A percentile compares a stretch with the other conserved stretches of the same genome.
Evolutionary conservation across 53 echinoderm and acorn worm species (phyloP).

Genomic region (Echinometra lucunter): DNA sequence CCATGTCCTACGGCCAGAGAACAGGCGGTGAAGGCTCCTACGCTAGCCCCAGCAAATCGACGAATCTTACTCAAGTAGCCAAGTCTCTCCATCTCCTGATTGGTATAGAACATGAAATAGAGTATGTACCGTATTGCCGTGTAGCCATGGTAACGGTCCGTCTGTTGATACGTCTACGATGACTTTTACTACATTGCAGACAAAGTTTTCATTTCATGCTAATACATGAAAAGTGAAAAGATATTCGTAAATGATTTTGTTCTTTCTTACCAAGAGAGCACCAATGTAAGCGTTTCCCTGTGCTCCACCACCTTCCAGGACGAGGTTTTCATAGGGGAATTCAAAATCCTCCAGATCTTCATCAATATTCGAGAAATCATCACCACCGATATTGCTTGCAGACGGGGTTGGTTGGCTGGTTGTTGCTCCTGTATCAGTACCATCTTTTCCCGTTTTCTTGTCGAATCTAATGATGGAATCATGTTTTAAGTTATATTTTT

Average conservation of each 20-base stretch:
- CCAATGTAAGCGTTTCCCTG: conserved; percentile 60
- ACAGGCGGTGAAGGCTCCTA: conserved; percentile 84
- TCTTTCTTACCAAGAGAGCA: conserved; percentile 20
- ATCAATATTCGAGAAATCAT: background rate
- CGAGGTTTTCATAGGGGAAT: conserved; percentile 31
- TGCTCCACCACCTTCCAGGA: conserved; percentile 42
- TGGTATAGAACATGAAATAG: too few relatives aligned
- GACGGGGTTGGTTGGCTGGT: background rate
- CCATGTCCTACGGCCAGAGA: conserved; percentile 82
- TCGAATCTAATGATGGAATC: background rate
- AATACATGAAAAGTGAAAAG: too few relatives aligned
- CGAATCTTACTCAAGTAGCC: conserved; percentile 79
- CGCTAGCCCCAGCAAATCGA: conserved; percentile 88
- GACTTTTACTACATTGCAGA: too few relatives aligned
- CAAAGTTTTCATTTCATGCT: too few relatives aligned
- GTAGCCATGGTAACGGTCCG: too few relatives aligned
- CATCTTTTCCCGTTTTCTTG: background rate
- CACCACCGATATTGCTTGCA: too few relatives aligned
- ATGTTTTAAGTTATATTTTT: too few relatives aligned
- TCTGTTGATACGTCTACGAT: too few relatives aligned
- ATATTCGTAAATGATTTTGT: too few relatives aligned
- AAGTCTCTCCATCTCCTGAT: conserved; percentile 78
- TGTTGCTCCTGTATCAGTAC: background rate
- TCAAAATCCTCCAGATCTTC: background rate
- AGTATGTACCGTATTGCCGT: too few relatives aligned